These are phyloP conservation scores for Drosophila albomicans DNA, from an alignment of 1,140 invertebrate genomes.

Conservation along the genomic window DNA sequence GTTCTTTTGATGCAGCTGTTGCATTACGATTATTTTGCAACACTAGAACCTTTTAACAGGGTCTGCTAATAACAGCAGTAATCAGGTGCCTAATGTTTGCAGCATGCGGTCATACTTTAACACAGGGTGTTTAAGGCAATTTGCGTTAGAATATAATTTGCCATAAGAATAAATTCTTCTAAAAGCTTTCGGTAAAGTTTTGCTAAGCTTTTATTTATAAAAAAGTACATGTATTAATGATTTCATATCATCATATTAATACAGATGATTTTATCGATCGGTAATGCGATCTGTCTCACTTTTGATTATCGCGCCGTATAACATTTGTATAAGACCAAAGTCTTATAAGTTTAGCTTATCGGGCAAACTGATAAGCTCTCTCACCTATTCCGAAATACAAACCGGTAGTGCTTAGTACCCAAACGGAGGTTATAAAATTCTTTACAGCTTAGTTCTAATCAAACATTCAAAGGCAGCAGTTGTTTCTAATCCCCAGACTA, in stretches of 20 bases:
- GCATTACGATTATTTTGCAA: not conserved
- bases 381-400: not conserved
- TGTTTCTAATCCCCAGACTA: not conserved
- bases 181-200: too few relatives aligned
- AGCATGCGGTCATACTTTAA: too few relatives aligned
- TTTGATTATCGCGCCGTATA: not conserved
- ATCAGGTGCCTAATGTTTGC: too few relatives aligned
- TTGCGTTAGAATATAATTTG: too few relatives aligned
- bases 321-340: not conserved
- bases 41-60: not conserved
- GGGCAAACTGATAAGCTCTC: not conserved
- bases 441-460: slow-evolving; percentile 37
- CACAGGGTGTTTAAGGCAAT: too few relatives aligned
- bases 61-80: not conserved
- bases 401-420: not conserved
- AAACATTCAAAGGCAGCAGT: slow-evolving; percentile 11
- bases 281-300: not conserved
- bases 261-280: too few relatives aligned
- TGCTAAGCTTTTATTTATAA: too few relatives aligned
- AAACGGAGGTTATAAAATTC: slow-evolving; percentile 3
- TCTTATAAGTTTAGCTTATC: not conserved
- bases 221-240: too few relatives aligned
- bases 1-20: slow-evolving; percentile 15
- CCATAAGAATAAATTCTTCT: too few relatives aligned
- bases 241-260: too few relatives aligned